These are phyloP conservation scores for Ruditapes philippinarum DNA, from an alignment of 1,140 invertebrate genomes.

Conservation along the genomic window DNA sequence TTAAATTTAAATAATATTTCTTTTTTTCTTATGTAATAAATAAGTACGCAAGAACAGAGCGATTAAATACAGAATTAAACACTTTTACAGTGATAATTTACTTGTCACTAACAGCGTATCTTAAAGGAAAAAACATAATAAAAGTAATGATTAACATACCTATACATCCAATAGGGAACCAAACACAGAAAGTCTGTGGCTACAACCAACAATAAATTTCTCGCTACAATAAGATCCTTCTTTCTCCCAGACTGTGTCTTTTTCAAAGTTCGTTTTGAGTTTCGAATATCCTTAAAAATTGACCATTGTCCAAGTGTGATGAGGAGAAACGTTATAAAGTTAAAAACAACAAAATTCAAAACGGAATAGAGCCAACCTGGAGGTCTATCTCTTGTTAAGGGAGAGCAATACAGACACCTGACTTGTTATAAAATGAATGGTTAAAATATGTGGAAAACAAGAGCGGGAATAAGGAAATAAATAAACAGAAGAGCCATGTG, in stretches of 20 bases:
- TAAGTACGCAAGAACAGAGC: too few species aligned
- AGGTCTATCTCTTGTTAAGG: conserved; percentile 64
- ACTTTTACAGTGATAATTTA: too few species aligned
- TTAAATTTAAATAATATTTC: too few species aligned
- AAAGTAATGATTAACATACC: too few species aligned
- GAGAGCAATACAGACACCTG: conserved; percentile 71
- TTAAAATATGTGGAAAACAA: conserved; percentile 53
- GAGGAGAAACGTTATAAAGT: conserved; percentile 69
- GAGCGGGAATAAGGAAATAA: conserved; percentile 67
- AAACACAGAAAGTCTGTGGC: conserved; percentile 65
- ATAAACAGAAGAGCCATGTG: conserved; percentile 67
- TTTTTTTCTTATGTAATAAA: too few species aligned
- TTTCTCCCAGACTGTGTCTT: background rate
- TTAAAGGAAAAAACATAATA: too few species aligned
- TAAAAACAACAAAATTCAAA: conserved; percentile 68
- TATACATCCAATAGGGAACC: conserved; percentile 62
- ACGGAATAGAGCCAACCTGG: conserved; percentile 70
- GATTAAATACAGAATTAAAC: too few species aligned
- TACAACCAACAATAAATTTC: conserved; percentile 70
- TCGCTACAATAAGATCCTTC: conserved; percentile 68
- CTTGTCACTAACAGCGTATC: too few species aligned
- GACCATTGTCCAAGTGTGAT: conserved; percentile 70
- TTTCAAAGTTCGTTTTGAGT: background rate
- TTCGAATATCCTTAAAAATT: conserved; percentile 58
- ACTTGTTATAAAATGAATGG: conserved; percentile 67